These are phyloP conservation scores for Cepphus grylle DNA, from an alignment of 2,113 vertebrate genomes.

Conservation along the genomic window DNA sequence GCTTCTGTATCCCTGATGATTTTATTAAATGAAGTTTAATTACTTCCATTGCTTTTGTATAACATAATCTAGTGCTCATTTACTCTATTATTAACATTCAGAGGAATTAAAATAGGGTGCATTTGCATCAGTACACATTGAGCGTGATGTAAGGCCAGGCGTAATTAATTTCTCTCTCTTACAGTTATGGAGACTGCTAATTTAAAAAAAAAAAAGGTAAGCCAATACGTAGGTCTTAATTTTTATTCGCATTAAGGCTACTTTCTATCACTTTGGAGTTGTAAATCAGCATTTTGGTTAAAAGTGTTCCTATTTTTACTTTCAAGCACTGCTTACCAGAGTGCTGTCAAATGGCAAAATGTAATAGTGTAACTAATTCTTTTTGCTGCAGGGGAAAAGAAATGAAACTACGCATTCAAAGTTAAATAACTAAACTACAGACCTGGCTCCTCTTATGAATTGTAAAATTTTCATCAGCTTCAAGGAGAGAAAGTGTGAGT, in stretches of 20 bases:
- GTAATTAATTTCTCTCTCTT: slow-evolving; percentile 32
- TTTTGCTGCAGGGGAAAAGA: neutral
- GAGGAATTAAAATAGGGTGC: slow-evolving; percentile 43
- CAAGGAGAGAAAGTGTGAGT: neutral
- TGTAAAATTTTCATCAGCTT: neutral
- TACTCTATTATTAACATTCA: slow-evolving; percentile 51
- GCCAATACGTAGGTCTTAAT: neutral
- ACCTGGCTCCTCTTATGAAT: neutral
- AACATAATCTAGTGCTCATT: slow-evolving; percentile 56
- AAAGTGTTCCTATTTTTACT: neutral
- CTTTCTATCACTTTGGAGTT: neutral
- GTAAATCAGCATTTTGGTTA: neutral
- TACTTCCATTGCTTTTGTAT: slow-evolving; percentile 59
- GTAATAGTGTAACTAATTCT: neutral
- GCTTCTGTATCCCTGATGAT: slow-evolving; percentile 37
- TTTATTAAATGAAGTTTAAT: slow-evolving; percentile 66
- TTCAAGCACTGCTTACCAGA: neutral
- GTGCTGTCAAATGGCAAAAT: neutral
- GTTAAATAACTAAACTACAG: neutral
- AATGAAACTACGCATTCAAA: neutral
- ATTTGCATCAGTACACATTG: slow-evolving; percentile 49
- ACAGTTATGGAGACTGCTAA: slow-evolving; percentile 1
- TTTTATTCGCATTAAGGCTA: neutral
- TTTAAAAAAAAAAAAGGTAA: neutral
- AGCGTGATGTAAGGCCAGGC: slow-evolving; percentile 32